phyloP scores from a whole-genome alignment of 2,113 vertebrate species.

The Hypomesus transpacificus region DNA sequence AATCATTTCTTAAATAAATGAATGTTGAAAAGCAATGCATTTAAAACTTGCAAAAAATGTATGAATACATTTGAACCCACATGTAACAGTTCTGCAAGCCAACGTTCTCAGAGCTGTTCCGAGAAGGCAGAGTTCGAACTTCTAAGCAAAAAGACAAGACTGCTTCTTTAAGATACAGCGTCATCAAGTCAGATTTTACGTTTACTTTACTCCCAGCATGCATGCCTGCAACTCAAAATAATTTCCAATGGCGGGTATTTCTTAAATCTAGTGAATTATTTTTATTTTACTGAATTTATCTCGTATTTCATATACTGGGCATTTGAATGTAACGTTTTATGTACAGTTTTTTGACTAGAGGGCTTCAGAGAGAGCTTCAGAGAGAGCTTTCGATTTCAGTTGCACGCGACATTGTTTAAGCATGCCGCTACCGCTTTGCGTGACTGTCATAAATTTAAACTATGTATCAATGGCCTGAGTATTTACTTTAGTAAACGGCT shows the following conservation, averaged over 20 bases:
- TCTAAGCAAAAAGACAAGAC: neutral
- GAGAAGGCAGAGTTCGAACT: slow-evolving; percentile 1
- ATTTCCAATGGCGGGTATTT: slow-evolving; percentile 71
- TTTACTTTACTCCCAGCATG: slow-evolving; percentile 58
- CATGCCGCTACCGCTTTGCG: slow-evolving; percentile 29
- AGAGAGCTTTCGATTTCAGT: neutral
- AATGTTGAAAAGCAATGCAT: too few relatives aligned
- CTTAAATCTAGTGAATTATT: neutral
- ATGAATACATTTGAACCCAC: too few relatives aligned
- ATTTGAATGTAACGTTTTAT: neutral
- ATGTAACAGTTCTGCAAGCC: neutral
- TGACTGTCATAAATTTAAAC: slow-evolving; percentile 32
- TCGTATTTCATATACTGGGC: neutral
- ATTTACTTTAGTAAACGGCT: slow-evolving; percentile 12
- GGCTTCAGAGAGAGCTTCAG: neutral
- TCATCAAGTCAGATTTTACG: slow-evolving; percentile 45
- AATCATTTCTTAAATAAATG: too few relatives aligned
- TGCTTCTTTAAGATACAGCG: slow-evolving; percentile 61
- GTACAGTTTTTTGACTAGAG: neutral
- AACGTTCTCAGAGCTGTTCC: neutral
- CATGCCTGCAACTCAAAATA: slow-evolving; percentile 61
- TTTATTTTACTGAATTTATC: neutral
- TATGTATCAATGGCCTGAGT: slow-evolving; percentile 14
- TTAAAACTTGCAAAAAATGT: too few relatives aligned
- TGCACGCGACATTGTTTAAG: neutral